These are phyloP conservation scores for Onychostruthus taczanowskii DNA, from an alignment of 2,113 vertebrate species.

Conservation along the genomic window DNA sequence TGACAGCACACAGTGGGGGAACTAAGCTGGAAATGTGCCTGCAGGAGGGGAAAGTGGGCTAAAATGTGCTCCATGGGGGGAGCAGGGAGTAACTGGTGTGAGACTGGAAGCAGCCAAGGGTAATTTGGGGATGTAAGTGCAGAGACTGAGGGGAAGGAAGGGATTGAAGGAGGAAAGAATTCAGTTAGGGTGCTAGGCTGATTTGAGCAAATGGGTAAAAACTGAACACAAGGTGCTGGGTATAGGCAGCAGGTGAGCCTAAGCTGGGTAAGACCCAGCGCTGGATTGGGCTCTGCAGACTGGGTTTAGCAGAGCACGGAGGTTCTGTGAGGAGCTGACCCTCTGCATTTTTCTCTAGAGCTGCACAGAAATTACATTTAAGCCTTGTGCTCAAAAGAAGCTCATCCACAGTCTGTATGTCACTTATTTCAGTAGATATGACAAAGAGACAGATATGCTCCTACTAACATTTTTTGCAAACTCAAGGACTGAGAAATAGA, in stretches of 20 bases:
- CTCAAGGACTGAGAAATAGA: neutral
- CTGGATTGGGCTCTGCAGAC: neutral
- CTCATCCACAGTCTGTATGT: neutral
- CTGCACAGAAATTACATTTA: neutral
- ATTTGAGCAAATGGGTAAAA: neutral
- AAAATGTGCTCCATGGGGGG: rapidly evolving
- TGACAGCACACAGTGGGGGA: neutral
- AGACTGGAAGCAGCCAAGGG: neutral
- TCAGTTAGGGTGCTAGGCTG: neutral
- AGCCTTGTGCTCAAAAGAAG: neutral
- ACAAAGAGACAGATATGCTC: neutral
- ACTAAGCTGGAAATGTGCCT: neutral
- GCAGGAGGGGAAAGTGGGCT: neutral
- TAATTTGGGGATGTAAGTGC: neutral
- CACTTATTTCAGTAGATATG: neutral
- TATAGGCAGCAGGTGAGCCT: neutral
- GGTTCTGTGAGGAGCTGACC: neutral
- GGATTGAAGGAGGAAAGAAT: neutral
- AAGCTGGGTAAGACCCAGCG: rapidly evolving
- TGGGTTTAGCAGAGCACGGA: neutral
- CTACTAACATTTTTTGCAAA: neutral
- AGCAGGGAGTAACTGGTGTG: neutral
- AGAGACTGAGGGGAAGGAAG: neutral
- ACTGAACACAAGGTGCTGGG: neutral
- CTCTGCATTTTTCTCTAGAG: neutral